Percentiles rank a stretch among this genome's conserved stretches.
These are phyloP conservation scores for Zophobas morio DNA, from an alignment of 1,140 invertebrate species.

Conservation along the genomic window DNA sequence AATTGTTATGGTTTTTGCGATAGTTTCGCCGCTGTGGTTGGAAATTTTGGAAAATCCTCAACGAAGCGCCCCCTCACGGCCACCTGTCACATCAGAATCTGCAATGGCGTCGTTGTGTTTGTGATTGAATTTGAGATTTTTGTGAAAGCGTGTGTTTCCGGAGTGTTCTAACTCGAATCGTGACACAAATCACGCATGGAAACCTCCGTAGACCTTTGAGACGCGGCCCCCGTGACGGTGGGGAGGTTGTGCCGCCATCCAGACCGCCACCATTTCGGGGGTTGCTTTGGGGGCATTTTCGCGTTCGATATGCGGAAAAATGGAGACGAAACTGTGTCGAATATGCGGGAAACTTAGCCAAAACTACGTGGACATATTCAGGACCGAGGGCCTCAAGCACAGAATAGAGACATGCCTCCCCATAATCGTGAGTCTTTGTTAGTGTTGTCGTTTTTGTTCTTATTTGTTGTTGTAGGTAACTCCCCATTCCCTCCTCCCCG, in stretches of 20 bases:
- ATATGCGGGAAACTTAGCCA: conserved; percentile 61
- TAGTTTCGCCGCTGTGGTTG: not conserved
- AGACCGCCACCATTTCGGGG: not conserved
- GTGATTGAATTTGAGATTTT: conserved; percentile 47
- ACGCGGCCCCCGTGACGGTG: not conserved
- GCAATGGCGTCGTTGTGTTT: conserved; percentile 56
- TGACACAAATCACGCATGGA: conserved; percentile 19
- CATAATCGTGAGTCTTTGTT: conserved; percentile 61
- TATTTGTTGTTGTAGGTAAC: conserved; percentile 59
- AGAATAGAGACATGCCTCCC: conserved; percentile 67
- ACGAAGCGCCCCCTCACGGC: not conserved
- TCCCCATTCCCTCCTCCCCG: conserved; percentile 62
- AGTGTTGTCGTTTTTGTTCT: conserved; percentile 22
- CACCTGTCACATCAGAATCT: conserved; percentile 30
- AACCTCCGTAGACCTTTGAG: not conserved
- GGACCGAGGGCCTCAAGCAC: conserved; percentile 63
- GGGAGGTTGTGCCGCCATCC: not conserved
- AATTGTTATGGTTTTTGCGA: not conserved
- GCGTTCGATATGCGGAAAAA: conserved; percentile 52
- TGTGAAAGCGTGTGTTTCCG: conserved; percentile 19
- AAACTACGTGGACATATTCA: conserved; percentile 63
- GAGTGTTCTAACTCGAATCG: conserved; percentile 4
- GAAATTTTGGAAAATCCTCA: not conserved
- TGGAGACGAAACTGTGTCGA: conserved; percentile 64
- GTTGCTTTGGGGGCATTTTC: conserved; percentile 28